Base-by-base conservation (phyloP, 2,888 invertebrate genomes). In the Acanthoscelides obtectus region DNA sequence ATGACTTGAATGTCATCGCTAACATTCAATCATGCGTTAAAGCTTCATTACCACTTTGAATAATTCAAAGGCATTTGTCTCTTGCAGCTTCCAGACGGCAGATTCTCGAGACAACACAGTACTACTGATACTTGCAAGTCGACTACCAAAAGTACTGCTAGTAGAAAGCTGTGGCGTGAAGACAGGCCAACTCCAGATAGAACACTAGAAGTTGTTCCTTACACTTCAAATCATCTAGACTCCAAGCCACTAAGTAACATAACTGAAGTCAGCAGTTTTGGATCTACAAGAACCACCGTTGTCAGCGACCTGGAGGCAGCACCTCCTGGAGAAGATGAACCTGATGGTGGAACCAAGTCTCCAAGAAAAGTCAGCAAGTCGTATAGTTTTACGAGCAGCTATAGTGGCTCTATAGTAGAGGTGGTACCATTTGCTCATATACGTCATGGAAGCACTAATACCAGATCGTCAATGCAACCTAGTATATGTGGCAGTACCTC, bases 151-250 rank as follows among this genome's bases (percentile, higher is more conserved):
- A 75, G 73, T 27, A 66, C 67, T 0, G 70, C 72, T 0, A 73
- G 73, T n/a, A 72, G 70, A 68, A 73, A 71, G 22, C 66, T 72
- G 22, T 17, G 71, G 17, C 66, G 73, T 17, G 75, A 71, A 67
- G 75, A 75, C 64, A 68, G 68, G 45, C 12, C 17, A 45, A 45
- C 45, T 12, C 45, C 45, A 45, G 45, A 45, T 12, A 45, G 45
- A 45, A 12, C 17, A 12, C 45, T 45, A 45, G 45, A 45, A 1
- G 45, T 12, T 12, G 45, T 45, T 12, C 45, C 45, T 17, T 12
- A 45, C 45, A 45, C 5, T 1, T 17, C 1, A 45, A 12, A 12
- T 45, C 45, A 45, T 45, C 5, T 1, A 1, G 45, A 45, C 12
- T 1, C 6, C 45, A 45, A 45, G 45, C 12, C 12, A 45, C 45